Evolutionary conservation across 1,140 invertebrate genomes (phyloP).

Genomic region (Neotoxoptera formosana): DNA sequence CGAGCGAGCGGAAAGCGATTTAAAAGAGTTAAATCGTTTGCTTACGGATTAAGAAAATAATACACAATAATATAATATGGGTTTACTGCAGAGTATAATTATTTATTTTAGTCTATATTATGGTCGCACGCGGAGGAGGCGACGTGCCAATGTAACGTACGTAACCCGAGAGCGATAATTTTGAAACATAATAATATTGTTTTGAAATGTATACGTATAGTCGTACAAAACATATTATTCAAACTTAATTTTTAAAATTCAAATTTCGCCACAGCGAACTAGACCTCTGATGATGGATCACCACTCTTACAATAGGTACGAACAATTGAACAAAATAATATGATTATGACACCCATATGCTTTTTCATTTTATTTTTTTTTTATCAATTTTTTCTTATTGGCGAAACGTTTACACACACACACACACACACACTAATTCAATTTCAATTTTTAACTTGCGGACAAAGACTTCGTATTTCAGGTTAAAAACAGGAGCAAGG

Average conservation of each 20-base stretch:
- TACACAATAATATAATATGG: not conserved
- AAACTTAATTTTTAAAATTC: not conserved
- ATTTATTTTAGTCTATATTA: not conserved
- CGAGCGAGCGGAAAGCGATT: not conserved
- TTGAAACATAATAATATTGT: not conserved
- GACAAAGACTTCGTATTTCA: not conserved
- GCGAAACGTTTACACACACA: not conserved
- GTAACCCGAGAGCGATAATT: not conserved
- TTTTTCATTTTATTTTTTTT: not conserved
- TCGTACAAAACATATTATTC: not conserved
- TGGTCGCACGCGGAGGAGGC: not conserved
- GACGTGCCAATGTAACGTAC: not conserved
- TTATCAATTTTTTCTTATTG: not conserved
- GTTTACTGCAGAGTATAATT: too few relatives aligned
- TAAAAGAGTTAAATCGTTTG: not conserved
- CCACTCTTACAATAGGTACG: not conserved
- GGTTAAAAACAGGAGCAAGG: constrained; percentile 31
- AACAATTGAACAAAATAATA: not conserved
- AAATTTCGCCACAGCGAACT: not conserved
- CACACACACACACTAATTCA: not conserved
- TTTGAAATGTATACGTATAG: not conserved
- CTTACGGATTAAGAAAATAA: not conserved
- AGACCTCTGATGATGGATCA: not conserved
- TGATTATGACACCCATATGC: not conserved
- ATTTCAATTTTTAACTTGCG: not conserved